phyloP scores from a whole-genome alignment of 2,888 invertebrate genomes.

The Lutraria lutraria region DNA sequence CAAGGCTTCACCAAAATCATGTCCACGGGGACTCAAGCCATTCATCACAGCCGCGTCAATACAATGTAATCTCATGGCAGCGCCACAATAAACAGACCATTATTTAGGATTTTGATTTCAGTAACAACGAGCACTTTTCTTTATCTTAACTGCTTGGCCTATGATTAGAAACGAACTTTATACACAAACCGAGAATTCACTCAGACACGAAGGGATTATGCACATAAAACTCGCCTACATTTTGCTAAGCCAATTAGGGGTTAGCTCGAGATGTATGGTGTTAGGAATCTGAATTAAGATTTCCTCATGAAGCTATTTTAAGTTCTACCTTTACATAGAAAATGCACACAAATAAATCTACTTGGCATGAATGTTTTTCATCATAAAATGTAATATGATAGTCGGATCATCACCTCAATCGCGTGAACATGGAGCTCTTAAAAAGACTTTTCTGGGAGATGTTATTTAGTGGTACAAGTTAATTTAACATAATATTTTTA shows the following conservation, averaged over 20 bases:
- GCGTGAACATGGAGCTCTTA: no score
- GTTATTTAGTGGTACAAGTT: no score
- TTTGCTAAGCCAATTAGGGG: neutral
- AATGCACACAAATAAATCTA: no score
- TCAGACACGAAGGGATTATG: neutral
- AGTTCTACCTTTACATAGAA: no score
- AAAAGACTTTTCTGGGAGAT: no score
- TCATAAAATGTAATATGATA: no score
- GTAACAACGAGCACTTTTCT: neutral
- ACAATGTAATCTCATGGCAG: neutral
- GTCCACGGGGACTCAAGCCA: neutral
- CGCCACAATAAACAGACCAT: neutral
- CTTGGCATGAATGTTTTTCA: no score
- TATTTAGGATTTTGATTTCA: neutral
- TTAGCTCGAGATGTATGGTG: neutral
- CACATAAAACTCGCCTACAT: constrained; percentile 20
- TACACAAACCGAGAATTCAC: neutral
- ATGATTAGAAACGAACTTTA: neutral
- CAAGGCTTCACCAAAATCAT: neutral
- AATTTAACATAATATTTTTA: no score
- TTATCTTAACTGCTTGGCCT: neutral
- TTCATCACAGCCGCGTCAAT: neutral
- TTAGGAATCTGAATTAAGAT: no score
- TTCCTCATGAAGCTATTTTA: no score
- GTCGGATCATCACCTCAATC: no score